Conservation (phyloP, 53 echinoderm and acorn worm species). For the Henricia sp. region DNA sequence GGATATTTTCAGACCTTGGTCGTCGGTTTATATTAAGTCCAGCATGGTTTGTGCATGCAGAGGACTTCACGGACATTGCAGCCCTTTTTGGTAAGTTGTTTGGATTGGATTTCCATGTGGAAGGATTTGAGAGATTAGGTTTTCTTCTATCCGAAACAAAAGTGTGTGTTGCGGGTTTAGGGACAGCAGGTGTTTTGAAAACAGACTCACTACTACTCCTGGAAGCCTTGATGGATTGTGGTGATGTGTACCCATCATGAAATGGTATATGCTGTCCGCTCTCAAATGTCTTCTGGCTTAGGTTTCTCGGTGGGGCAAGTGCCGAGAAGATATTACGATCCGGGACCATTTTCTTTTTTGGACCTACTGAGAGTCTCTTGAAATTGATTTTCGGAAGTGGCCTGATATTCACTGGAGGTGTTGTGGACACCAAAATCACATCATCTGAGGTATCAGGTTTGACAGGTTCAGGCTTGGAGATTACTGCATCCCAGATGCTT, state of each 20-base stretch:
- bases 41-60: too few species aligned
- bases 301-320: not conserved
- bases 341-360: not conserved
- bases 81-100: too few species aligned
- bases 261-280: not conserved
- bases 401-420: not conserved
- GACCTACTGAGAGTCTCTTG: not conserved
- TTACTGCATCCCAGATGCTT: constrained; percentile 34
- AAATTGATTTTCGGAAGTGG: not conserved
- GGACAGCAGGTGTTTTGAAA: constrained; percentile 38
- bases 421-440: constrained; percentile 13
- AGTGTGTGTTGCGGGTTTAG: constrained; percentile 15
- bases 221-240: constrained; percentile 26
- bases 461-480: constrained; percentile 14
- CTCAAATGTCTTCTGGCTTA: not conserved
- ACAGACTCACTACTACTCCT: constrained; percentile 18
- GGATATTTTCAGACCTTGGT: too few species aligned
- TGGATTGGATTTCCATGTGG: not conserved
- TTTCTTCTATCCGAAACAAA: not conserved
- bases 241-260: not conserved
- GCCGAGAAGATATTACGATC: constrained; percentile 48
- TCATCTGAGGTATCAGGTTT: not conserved
- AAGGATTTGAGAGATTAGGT: constrained; percentile 8
- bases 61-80: too few species aligned
- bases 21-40: too few species aligned